Percentiles rank a stretch among this genome's conserved stretches.
Evolutionary conservation across 1,140 invertebrate genomes (phyloP).

Genomic region (Thaumetopoea pityocampa): DNA sequence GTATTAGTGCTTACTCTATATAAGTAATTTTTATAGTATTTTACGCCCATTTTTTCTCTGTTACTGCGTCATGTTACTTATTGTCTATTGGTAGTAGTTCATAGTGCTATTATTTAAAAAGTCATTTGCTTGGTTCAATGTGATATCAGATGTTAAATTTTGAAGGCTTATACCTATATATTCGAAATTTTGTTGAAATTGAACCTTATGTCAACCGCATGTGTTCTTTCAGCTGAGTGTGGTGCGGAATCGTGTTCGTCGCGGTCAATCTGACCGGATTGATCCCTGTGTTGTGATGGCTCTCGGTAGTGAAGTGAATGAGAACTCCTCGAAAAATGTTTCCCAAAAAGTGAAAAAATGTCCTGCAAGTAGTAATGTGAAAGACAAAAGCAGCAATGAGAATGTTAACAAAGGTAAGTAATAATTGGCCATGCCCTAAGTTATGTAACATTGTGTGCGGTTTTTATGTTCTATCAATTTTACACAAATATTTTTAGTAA

Average conservation of each 20-base stretch:
- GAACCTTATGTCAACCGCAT: constrained; percentile 72
- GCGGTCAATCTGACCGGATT: constrained; percentile 68
- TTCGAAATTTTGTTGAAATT: constrained; percentile 48
- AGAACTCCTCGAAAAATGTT: constrained; percentile 65
- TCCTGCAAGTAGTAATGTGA: constrained; percentile 55
- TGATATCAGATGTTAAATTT: constrained; percentile 31
- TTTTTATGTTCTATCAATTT: constrained; percentile 24
- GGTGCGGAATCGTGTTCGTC: constrained; percentile 65
- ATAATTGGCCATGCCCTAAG: constrained; percentile 60
- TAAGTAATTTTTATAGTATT: no score
- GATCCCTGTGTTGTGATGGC: constrained; percentile 76
- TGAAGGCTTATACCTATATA: constrained; percentile 36
- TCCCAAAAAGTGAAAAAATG: constrained; percentile 74
- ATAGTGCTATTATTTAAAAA: not conserved
- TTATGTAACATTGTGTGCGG: constrained; percentile 70
- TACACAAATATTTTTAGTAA: constrained; percentile 27
- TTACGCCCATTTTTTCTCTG: no score
- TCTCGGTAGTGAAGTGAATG: constrained; percentile 76
- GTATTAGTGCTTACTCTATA: no score
- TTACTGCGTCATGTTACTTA: no score
- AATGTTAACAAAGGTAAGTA: constrained; percentile 71
- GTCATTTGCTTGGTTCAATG: constrained; percentile 6
- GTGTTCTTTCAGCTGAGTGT: constrained; percentile 72
- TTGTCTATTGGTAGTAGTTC: no score
- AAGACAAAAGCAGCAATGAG: constrained; percentile 53